Base-by-base conservation (phyloP, 2,797 vertebrate species). In the Fistularia commersonii region DNA sequence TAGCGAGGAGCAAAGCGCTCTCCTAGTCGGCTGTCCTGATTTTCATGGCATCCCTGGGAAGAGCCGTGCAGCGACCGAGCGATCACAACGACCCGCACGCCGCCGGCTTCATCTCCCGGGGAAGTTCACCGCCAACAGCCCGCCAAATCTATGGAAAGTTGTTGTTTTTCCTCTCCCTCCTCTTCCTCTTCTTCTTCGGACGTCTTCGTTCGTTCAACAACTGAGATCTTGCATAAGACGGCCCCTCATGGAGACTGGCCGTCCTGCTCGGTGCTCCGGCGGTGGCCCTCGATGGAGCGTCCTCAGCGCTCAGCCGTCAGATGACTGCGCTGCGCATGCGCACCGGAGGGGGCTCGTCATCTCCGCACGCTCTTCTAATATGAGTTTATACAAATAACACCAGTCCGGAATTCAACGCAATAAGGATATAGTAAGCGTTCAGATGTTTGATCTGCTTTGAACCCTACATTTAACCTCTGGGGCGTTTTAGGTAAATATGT, bases 41-140 rank as follows among this genome's bases (percentile, higher is more conserved):
- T 80, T 85, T 81, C 83, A 84, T 63, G 84, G 76, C 84, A 87
- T 85, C 76, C 56, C 77, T n/a, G 61, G 13, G 63, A 55, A 70
- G 74, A 80, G 75, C 72, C 23, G 23, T 23, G 23, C 23, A 71
- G 70, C 74, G 65, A 57, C 64, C 54, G 61, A 51, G 72, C 66
- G 57, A 57, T 37, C 15, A 45, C 62, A 57, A 45, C 54, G 15
- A 66, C 9, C 69, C 66, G n/a, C 57, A 3, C 62, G 50, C 47
- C 8, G 47, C 47, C 5, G 23, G 12, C 48, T 14, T 39, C 56
- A 8, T 60, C 32, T 32, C 11, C 11, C 3, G 15, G 23, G n/a
- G 11, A 8, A 41, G 1, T 11, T 11, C 11, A 41, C 8, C 39
- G 11, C 11, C 1, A 12, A 11, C 11, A 41, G 11, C 11, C 8